Evolutionary conservation across 2,888 invertebrate genomes (phyloP).

Genomic region (Agonopterix subpropinquella): DNA sequence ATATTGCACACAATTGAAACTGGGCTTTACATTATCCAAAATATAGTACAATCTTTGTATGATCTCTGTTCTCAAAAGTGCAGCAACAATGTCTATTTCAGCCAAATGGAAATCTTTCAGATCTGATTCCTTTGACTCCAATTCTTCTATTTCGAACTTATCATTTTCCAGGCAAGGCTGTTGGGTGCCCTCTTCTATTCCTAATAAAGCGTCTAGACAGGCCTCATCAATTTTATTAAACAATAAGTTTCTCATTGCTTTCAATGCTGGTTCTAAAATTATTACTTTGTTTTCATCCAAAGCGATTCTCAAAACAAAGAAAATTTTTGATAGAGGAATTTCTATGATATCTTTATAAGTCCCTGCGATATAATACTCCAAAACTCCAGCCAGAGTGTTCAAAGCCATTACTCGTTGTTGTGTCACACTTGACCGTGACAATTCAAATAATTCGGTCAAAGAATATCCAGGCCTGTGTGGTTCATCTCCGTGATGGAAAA

Average conservation of each 20-base stretch:
- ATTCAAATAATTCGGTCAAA: conserved; percentile 88
- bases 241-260: conserved; percentile 84
- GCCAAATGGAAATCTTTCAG: conserved; percentile 92
- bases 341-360: conserved; percentile 85
- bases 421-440: conserved; percentile 84
- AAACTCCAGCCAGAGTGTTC: conserved; percentile 85
- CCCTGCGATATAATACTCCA: conserved; percentile 83
- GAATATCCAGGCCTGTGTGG: conserved; percentile 94
- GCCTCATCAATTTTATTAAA: conserved; percentile 87
- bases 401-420: conserved; percentile 91
- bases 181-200: conserved; percentile 78
- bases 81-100: conserved; percentile 87
- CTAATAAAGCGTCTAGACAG: conserved; percentile 80
- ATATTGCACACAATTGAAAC: conserved; percentile 82
- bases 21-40: conserved; percentile 80
- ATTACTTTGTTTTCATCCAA: conserved; percentile 88
- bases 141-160: conserved; percentile 69
- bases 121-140: conserved; percentile 74
- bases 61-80: conserved; percentile 84
- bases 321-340: conserved; percentile 84
- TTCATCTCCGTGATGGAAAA: conserved; percentile 96
- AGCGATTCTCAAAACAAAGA: conserved; percentile 88
- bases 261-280: conserved; percentile 84
- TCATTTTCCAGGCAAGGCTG: conserved; percentile 77
- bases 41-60: conserved; percentile 86